phyloP scores from a whole-genome alignment of 1,140 invertebrate genomes.

The Apis cerana region DNA sequence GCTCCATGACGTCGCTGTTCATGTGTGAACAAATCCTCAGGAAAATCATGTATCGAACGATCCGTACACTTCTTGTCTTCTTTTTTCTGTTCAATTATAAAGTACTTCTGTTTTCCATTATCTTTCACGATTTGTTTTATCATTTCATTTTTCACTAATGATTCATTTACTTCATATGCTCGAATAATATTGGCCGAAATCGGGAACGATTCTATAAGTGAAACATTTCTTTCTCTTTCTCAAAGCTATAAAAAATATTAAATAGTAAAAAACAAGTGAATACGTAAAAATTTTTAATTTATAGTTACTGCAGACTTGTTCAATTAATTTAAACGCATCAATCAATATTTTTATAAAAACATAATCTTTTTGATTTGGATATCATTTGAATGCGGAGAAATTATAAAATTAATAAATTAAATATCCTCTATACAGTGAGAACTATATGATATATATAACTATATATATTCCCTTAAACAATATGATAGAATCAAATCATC shows the following conservation, averaged over 20 bases:
- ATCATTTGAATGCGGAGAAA: too few species aligned
- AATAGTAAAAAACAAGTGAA: not conserved
- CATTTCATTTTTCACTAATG: not conserved
- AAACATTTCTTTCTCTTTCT: not conserved
- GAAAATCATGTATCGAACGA: constrained; percentile 82
- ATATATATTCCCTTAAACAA: too few species aligned
- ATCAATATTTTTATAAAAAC: not conserved
- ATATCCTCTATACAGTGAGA: too few species aligned
- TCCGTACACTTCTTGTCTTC: constrained; percentile 70
- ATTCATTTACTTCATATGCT: not conserved
- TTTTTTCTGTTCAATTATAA: not conserved
- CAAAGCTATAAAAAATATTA: not conserved
- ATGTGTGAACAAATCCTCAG: constrained; percentile 82
- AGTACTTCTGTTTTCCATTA: not conserved
- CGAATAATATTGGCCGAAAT: not conserved
- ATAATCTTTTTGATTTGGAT: too few species aligned
- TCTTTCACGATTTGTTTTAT: too few species aligned
- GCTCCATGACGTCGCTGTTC: constrained; percentile 86
- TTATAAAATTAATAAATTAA: too few species aligned
- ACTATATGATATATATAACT: too few species aligned
- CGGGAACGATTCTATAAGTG: not conserved
- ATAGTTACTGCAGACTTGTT: not conserved
- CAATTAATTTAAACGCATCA: not conserved
- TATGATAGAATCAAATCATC: too few species aligned
- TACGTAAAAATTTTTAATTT: not conserved